Evolutionary conservation across 64 coral and sea anemone species (phyloP).

Genomic region (Pachyseris speciosa): DNA sequence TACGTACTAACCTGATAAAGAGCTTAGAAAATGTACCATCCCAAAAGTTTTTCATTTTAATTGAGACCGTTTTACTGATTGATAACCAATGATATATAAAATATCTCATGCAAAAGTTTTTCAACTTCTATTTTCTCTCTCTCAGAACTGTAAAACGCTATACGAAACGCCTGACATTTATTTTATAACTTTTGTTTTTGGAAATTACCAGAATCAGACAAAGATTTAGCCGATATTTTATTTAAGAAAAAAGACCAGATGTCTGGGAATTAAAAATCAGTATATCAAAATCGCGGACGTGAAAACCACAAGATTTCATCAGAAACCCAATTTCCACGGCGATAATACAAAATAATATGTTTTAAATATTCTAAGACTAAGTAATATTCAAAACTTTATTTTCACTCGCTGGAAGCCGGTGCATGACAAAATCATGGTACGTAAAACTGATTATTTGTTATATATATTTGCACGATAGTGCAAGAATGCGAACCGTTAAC

Average conservation of each 20-base stretch:
- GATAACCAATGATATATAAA: neutral
- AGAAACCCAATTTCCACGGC: neutral
- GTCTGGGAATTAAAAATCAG: neutral
- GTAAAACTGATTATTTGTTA: neutral
- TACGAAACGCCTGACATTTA: neutral
- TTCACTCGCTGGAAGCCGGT: neutral
- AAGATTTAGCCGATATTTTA: no score
- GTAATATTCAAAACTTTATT: neutral
- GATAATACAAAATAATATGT: slow-evolving; percentile 25
- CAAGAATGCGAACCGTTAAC: neutral
- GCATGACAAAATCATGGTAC: neutral
- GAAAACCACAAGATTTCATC: slow-evolving; percentile 19
- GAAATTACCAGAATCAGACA: no score
- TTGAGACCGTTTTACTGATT: neutral
- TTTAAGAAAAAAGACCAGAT: neutral
- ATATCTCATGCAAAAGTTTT: slow-evolving; percentile 9
- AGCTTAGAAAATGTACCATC: neutral
- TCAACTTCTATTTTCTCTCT: neutral
- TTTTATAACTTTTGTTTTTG: neutral
- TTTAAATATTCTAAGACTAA: neutral
- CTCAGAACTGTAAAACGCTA: neutral
- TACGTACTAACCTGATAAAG: neutral
- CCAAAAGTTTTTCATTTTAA: neutral
- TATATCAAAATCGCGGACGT: neutral
- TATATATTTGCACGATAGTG: neutral